phyloP scores from a whole-genome alignment of 2,113 vertebrate species.

The Myotis brandtii region DNA sequence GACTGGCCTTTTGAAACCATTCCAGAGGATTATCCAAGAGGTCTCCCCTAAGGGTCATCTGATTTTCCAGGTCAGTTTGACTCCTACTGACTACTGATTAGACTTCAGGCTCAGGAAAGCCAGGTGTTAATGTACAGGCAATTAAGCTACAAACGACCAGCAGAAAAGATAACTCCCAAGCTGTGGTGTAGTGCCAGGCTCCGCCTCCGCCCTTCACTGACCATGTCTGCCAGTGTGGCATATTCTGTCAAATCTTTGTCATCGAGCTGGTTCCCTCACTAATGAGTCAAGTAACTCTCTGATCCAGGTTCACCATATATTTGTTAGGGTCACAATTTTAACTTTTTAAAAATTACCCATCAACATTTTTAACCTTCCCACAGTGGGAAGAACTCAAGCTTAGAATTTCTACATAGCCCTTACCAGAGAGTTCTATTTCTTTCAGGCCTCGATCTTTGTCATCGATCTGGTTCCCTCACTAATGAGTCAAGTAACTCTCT shows the following conservation, averaged over 20 bases:
- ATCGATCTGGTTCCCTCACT: rapidly evolving
- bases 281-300: not conserved
- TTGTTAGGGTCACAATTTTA: not conserved
- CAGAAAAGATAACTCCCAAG: rapidly evolving
- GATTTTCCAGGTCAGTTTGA: not conserved
- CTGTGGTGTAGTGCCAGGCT: rapidly evolving
- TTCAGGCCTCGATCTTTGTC: not conserved
- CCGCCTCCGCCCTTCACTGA: not conserved
- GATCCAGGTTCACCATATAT: not conserved
- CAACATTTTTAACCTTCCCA: not conserved
- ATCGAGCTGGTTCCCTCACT: rapidly evolving
- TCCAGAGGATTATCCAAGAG: rapidly evolving
- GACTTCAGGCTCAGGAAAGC: not conserved
- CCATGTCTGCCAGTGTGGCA: rapidly evolving
- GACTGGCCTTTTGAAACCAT: not conserved
- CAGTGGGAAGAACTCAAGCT: not conserved
- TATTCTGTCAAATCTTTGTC: rapidly evolving
- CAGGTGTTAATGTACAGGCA: not conserved
- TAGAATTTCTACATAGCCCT: not conserved
- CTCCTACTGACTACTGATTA: rapidly evolving
- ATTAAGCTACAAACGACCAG: not conserved
- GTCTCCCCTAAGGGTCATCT: rapidly evolving
- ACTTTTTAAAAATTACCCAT: not conserved
- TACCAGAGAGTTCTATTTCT: not conserved
- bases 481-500: not conserved